Evolutionary conservation across 2,113 vertebrate genomes (phyloP).

Genomic region (Pygoscelis antarcticus): DNA sequence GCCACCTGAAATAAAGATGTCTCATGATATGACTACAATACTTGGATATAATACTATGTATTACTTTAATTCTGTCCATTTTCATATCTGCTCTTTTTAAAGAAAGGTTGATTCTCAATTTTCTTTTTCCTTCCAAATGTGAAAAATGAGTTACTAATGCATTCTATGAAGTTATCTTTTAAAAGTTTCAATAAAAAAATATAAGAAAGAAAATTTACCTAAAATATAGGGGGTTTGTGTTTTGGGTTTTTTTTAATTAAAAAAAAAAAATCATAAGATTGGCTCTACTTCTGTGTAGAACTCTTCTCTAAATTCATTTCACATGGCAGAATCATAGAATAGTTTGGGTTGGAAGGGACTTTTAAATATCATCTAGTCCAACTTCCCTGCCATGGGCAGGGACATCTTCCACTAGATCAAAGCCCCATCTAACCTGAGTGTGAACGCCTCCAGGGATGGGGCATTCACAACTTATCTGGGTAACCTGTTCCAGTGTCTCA

Average conservation of each 20-base stretch:
- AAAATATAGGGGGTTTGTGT: fast-evolving
- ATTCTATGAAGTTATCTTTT: background rate
- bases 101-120: background rate
- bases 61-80: background rate
- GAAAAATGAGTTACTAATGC: background rate
- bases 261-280: background rate
- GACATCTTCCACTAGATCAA: background rate
- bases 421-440: background rate
- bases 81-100: background rate
- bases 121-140: background rate
- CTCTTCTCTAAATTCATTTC: background rate
- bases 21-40: background rate
- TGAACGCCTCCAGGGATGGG: background rate
- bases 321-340: background rate
- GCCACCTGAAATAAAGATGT: background rate
- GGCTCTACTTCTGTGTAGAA: background rate
- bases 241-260: background rate
- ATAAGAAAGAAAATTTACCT: background rate
- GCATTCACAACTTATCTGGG: too few species aligned
- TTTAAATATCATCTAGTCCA: background rate
- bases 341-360: background rate
- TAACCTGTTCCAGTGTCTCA: background rate
- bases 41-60: background rate
- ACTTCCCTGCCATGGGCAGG: background rate
- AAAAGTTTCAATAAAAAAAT: background rate